Conservation (phyloP, 2,797 vertebrate genomes). For the Pseudochaenichthys georgianus region DNA sequence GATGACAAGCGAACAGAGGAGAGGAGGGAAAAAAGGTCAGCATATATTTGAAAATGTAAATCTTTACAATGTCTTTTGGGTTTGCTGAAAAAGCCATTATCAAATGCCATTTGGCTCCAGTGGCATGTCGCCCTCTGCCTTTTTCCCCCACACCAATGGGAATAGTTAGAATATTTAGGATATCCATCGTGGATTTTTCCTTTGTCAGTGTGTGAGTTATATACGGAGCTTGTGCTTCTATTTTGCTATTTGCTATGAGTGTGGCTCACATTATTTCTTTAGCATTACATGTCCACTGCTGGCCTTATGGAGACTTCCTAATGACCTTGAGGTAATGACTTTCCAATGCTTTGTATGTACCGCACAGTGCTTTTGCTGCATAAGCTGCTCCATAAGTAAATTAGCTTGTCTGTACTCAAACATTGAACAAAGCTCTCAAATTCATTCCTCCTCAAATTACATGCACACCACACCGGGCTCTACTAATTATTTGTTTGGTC, state of each 20-base stretch:
- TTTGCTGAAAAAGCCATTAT: constrained; percentile 93
- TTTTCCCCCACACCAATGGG: constrained; percentile 80
- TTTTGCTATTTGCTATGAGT: constrained; percentile 76
- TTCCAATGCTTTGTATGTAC: constrained; percentile 59
- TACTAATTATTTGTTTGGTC: constrained; percentile 90
- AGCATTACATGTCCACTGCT: constrained; percentile 67
- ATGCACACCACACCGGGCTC: constrained; percentile 84
- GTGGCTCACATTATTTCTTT: constrained; percentile 69
- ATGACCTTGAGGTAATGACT: constrained; percentile 81
- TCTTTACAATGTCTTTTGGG: constrained; percentile 99
- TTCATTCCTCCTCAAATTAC: constrained; percentile 85
- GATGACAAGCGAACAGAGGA: constrained; percentile 97
- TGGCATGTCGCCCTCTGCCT: constrained; percentile 87
- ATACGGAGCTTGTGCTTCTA: constrained; percentile 69
- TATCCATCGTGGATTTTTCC: constrained; percentile 78
- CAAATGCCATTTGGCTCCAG: constrained; percentile 96
- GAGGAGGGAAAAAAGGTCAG: constrained; percentile 98
- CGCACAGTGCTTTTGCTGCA: constrained; percentile 60
- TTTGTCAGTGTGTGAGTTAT: constrained; percentile 78
- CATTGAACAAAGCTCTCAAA: constrained; percentile 82
- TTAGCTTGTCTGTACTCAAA: constrained; percentile 79
- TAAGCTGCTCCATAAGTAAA: constrained; percentile 75
- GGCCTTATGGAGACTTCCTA: constrained; percentile 72
- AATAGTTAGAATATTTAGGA: constrained; percentile 86
- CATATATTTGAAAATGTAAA: constrained; percentile 99